A percentile compares a stretch with the other conserved stretches of the same genome.
phyloP scores from a whole-genome alignment of 2,888 invertebrate genomes.

The Brenthis daphne region DNA sequence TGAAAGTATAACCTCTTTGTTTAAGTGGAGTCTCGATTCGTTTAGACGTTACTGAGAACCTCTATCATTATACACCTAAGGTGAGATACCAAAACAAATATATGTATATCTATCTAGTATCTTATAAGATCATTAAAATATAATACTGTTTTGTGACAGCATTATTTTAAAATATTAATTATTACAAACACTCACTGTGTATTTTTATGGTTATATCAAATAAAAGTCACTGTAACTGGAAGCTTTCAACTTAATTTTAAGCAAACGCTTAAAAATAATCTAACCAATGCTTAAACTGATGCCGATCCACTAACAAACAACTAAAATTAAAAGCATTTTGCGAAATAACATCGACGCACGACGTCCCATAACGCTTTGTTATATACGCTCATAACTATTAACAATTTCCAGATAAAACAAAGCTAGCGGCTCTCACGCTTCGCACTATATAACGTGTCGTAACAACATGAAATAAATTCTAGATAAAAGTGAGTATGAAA shows the following conservation, averaged over 20 bases:
- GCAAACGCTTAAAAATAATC: neutral
- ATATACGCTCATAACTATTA: conserved; percentile 60
- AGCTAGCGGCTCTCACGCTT: conserved; percentile 41
- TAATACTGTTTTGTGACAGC: neutral
- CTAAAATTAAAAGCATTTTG: conserved; percentile 21
- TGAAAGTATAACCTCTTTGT: conserved; percentile 25
- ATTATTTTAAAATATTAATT: too few relatives aligned
- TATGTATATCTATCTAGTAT: neutral
- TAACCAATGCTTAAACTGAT: conserved; percentile 4
- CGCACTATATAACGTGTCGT: neutral
- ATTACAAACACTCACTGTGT: too few relatives aligned
- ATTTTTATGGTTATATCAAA: too few relatives aligned
- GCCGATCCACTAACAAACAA: conserved; percentile 6
- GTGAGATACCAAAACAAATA: neutral
- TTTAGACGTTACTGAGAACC: neutral
- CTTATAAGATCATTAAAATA: neutral
- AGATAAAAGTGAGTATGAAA: conserved; percentile 41
- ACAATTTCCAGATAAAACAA: conserved; percentile 57
- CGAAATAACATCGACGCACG: conserved; percentile 7
- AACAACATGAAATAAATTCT: neutral
- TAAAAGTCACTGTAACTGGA: neutral
- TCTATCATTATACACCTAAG: neutral
- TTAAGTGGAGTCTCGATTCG: conserved; percentile 13
- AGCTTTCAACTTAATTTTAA: neutral
- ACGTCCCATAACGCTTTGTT: conserved; percentile 28